Conservation (phyloP, 1,140 invertebrate species). For the Nixonia krombeini region DNA sequence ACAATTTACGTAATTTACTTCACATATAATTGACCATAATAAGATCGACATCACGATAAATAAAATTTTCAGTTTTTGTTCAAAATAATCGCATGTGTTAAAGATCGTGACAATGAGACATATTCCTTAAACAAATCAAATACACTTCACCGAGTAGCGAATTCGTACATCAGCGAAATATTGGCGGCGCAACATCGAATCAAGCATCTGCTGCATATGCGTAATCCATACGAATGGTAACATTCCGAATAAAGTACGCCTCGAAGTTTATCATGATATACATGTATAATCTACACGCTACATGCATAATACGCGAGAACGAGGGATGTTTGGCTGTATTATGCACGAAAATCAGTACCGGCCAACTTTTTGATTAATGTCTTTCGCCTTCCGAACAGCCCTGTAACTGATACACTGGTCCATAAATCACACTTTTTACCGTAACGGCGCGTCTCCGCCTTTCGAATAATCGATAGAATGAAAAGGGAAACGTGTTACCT, state of each 20-base stretch:
- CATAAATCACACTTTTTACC: constrained; percentile 34
- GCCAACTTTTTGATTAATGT: constrained; percentile 33
- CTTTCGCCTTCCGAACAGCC: constrained; percentile 16
- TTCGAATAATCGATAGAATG: constrained; percentile 27
- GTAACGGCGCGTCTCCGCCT: neutral
- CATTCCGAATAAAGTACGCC: neutral
- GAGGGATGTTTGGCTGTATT: constrained; percentile 3
- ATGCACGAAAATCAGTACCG: constrained; percentile 22
- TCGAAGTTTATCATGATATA: constrained; percentile 7
- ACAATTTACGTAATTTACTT: too few species aligned
- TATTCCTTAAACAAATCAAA: too few species aligned
- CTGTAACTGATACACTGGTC: constrained; percentile 20
- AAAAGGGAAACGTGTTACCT: too few species aligned
- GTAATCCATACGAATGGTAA: constrained; percentile 8
- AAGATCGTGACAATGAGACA: too few species aligned
- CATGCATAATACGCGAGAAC: constrained; percentile 10
- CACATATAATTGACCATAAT: too few species aligned
- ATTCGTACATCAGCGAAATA: too few species aligned
- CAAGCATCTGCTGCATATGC: constrained; percentile 5
- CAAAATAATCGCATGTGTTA: too few species aligned
- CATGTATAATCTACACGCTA: constrained; percentile 2
- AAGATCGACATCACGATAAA: too few species aligned
- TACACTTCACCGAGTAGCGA: too few species aligned
- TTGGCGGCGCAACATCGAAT: too few species aligned
- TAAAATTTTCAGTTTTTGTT: too few species aligned